Base-by-base conservation (phyloP, 1,140 invertebrate genomes). In the Magallana ariakensis region DNA sequence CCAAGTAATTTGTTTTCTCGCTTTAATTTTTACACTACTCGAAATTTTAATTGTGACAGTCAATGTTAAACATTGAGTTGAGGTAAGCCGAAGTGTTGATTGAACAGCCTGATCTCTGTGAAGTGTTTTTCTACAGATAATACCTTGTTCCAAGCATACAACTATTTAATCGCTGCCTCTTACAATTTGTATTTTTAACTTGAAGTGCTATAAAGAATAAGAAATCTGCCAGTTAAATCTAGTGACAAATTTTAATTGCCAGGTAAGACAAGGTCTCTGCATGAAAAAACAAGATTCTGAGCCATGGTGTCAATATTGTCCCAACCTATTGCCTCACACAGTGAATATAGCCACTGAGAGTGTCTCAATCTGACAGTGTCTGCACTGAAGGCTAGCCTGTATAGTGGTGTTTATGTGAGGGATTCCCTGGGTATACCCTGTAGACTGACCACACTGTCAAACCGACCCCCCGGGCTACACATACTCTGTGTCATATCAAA, bases 221-320 rank as follows among this genome's bases (percentile, higher is more conserved):
- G 66, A 75, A 46, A 75, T 75, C 66, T 75, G 33, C 66, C 19
- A 26, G 66, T 75, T 75, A 75, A 75, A 75, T 75, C 66, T 75
- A 75, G 66, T 33, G 66, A 13, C 66, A 75, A 13, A 75, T 33
- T 75, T 75, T 26, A 75, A 75, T 75, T 75, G 22, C 66, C 15
- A 13, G 22, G 22, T 33, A 13, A 75, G 33, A 33, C 66, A 75
- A 19, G 33, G 15, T 60, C n/a, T n/a, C 22, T 75, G 22, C 13
- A 19, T 26, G 33, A 9, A 16, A 9, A 75, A 75, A 26, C 33
- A 75, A 26, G 19, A 13, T 22, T 33, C 66, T 75, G 66, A 33
- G 22, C 66, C 66, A 13, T 13, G 4, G 8, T 26, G 22, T 75
- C 66, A 75, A 75, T 75, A 75, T 75, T 33, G 66, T 26, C 66